Evolutionary conservation across 2,888 invertebrate species (phyloP).

Genomic region (Zygothrica quintamaculata): DNA sequence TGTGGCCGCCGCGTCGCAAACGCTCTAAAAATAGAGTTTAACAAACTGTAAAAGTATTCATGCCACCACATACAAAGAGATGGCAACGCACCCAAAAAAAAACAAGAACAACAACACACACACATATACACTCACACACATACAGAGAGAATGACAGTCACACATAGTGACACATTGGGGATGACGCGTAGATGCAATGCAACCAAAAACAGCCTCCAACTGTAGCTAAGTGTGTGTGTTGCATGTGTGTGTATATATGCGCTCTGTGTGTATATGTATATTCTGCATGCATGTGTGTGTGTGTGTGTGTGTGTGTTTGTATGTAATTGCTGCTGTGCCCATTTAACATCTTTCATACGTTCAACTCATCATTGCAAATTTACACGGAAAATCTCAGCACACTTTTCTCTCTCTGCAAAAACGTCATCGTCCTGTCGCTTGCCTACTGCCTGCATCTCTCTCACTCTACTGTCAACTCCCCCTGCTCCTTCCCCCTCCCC

Average conservation of each 20-base stretch:
- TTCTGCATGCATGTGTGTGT: not conserved
- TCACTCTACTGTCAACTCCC: not conserved
- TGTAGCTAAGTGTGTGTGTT: conserved; percentile 19
- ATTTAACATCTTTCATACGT: conserved; percentile 43
- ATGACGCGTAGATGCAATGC: conserved; percentile 59
- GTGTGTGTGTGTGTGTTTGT: conserved; percentile 23
- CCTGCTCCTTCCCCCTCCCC: no score
- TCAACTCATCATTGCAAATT: conserved; percentile 41
- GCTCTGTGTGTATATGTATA: not conserved
- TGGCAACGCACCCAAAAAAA: conserved; percentile 51
- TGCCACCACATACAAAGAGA: conserved; percentile 76
- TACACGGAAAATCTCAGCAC: conserved; percentile 66
- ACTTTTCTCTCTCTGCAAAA: conserved; percentile 53
- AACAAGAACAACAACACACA: conserved; percentile 11
- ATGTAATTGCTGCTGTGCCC: conserved; percentile 39
- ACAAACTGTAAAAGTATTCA: conserved; percentile 79
- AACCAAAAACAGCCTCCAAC: conserved; percentile 37
- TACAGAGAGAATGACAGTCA: conserved; percentile 18
- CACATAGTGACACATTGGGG: conserved; percentile 47
- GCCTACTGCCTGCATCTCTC: conserved; percentile 4
- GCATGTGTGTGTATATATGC: conserved; percentile 2
- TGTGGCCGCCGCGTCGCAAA: conserved; percentile 64
- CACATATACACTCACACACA: conserved; percentile 12
- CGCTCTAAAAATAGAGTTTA: conserved; percentile 78
- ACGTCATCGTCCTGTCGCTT: conserved; percentile 69